Evolutionary conservation across 64 coral and sea anemone genomes (phyloP), one percentile per base, ranked within the genome.

Genomic region (Montipora sp.): DNA sequence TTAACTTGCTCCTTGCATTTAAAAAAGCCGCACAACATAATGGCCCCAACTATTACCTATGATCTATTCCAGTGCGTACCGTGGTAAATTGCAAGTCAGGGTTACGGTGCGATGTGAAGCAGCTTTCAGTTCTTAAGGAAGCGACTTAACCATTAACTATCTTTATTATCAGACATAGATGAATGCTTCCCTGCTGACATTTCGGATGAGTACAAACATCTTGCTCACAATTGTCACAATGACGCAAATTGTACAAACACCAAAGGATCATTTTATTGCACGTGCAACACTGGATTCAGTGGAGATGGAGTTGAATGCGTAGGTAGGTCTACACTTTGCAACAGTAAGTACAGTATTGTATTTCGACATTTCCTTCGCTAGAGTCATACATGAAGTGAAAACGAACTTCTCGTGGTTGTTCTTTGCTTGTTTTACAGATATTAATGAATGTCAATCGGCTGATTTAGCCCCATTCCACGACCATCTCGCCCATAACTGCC

Each of bases 201-300:
- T 36, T 89, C 78, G 18, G 59, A 75, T 47, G 27, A 73, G 3
- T 92, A 89, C 59, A 66, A 36, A 45, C 50, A 81, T 77, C 72
- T 92, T 45, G 85, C 84, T 55, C 85, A 92, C 59, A 92, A 96
- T 15, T 96, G 95, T 63, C 91, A 96, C 44, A 22, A 51, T 65
- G 87, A 93, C 48, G 87, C 95, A 68, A 96, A 96, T 21, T 96
- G 95, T 27, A 96, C 73, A 5, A 93, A 96, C 51, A 93, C 75
- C 55, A 87, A 93, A 57, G 95, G 95, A 47, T 93, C 91, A 18
- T 96, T 93, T 74, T 81, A 80, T 65, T 96, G 95, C 80, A 81
- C 91, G 10, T 96, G 95, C 66, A 88, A 90, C 36, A 87, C 76
- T 81, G 95, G 95, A 11, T 96, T 90, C 57, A 93, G 87, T 53